These are phyloP conservation scores for Bostrychus sinensis DNA, from an alignment of 2,113 vertebrate genomes.

Conservation along the genomic window DNA sequence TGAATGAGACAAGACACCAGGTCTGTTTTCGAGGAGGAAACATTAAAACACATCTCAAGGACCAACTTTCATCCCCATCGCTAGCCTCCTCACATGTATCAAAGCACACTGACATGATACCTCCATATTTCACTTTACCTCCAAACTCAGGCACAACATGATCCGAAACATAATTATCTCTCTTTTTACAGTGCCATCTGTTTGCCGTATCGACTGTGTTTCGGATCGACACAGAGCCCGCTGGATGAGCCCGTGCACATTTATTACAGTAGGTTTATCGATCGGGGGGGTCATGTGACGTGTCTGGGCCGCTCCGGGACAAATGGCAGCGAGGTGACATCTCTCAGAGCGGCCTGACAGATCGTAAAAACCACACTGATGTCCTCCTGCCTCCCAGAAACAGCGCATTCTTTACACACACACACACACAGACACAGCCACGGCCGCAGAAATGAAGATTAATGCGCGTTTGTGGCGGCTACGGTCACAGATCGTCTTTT, in stretches of 20 bases:
- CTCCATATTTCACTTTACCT: not conserved
- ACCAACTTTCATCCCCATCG: not conserved
- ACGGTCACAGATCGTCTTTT: constrained; percentile 31
- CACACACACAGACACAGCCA: constrained; percentile 29
- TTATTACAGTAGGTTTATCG: constrained; percentile 33
- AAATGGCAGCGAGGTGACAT: constrained; percentile 41
- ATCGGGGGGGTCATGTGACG: constrained; percentile 21
- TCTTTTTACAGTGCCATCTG: constrained; percentile 38
- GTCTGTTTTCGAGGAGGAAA: too few species aligned
- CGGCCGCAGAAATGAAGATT: constrained; percentile 38
- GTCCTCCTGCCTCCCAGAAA: constrained; percentile 36
- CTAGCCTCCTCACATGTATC: not conserved
- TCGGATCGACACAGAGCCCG: constrained; percentile 18
- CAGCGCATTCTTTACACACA: constrained; percentile 24
- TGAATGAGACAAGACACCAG: too few species aligned
- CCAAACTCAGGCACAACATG: not conserved
- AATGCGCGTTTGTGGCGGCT: constrained; percentile 24
- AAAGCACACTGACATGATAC: not conserved
- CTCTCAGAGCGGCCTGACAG: constrained; percentile 46
- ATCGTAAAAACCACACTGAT: constrained; percentile 45
- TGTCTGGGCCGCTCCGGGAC: constrained; percentile 27
- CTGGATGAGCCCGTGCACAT: constrained; percentile 43
- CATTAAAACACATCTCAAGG: too few species aligned
- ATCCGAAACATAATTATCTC: constrained; percentile 16
- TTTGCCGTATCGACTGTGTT: constrained; percentile 45